These are phyloP conservation scores for Yponomeuta cagnagella DNA, from an alignment of 2,888 invertebrate species.

Conservation along the genomic window DNA sequence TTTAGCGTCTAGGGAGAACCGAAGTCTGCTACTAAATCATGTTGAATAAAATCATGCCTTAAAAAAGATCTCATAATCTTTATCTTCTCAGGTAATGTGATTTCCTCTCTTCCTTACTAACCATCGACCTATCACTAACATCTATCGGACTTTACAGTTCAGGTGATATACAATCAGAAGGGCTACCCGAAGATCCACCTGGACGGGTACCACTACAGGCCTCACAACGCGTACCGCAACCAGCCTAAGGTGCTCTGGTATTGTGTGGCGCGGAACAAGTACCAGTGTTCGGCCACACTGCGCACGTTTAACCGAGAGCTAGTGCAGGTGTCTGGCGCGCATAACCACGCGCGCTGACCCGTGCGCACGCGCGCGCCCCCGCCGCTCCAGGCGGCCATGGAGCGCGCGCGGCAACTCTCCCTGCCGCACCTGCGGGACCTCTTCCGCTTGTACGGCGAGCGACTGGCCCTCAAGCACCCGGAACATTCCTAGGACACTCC, in stretches of 20 bases:
- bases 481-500: background rate
- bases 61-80: background rate
- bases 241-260: slow-evolving; percentile 62
- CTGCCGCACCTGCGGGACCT: slow-evolving; percentile 33
- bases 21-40: background rate
- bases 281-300: slow-evolving; percentile 51
- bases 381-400: slow-evolving; percentile 22
- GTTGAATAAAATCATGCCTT: background rate
- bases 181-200: slow-evolving; percentile 59
- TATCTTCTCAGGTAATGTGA: background rate
- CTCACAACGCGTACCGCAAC: slow-evolving; percentile 65
- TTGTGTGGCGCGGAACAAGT: slow-evolving; percentile 52
- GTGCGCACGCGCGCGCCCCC: slow-evolving; percentile 26
- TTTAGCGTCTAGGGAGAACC: background rate
- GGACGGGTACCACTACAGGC: slow-evolving; percentile 56
- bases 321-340: slow-evolving; percentile 45
- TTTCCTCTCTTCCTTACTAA: background rate
- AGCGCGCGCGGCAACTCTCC: slow-evolving; percentile 24
- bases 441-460: slow-evolving; percentile 40
- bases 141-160: slow-evolving; percentile 40
- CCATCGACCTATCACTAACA: background rate
- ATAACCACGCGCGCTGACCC: slow-evolving; percentile 53
- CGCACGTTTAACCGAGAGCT: slow-evolving; percentile 52
- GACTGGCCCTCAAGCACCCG: slow-evolving; percentile 27
- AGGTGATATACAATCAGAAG: slow-evolving; percentile 48